phyloP scores from a whole-genome alignment of 2,888 invertebrate genomes.

The Lepidocyrtoides sp. region DNA sequence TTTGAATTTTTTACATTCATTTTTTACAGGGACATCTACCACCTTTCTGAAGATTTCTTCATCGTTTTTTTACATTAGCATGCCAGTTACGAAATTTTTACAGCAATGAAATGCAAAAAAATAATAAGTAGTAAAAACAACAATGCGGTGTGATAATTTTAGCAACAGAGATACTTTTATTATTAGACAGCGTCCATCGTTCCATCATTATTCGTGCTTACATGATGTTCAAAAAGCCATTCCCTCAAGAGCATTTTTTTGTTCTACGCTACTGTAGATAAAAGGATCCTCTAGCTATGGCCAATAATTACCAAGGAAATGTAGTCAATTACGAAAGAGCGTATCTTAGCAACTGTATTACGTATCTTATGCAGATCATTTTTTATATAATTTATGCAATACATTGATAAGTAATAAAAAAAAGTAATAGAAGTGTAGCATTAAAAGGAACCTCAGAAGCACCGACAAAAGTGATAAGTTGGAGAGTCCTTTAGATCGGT shows the following conservation, averaged over 20 bases:
- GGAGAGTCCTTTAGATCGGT: conserved; percentile 33
- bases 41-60: background rate
- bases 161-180: background rate
- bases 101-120: background rate
- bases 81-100: background rate
- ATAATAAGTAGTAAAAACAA: background rate
- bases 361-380: conserved; percentile 12
- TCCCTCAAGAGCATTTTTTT: conserved; percentile 12
- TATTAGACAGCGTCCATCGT: background rate
- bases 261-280: background rate
- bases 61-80: background rate
- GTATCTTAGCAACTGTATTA: conserved; percentile 35
- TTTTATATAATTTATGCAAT: conserved; percentile 23
- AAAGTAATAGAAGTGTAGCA: conserved; percentile 21
- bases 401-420: conserved; percentile 41
- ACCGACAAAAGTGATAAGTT: conserved; percentile 53
- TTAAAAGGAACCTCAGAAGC: conserved; percentile 39
- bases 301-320: conserved; percentile 42
- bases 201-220: background rate
- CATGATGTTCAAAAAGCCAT: background rate
- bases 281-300: background rate
- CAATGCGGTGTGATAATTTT: conserved; percentile 21
- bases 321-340: conserved; percentile 3
- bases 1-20: background rate
- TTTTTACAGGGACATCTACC: background rate